Evolutionary conservation across 64 coral and sea anemone genomes (phyloP), one percentile per base, ranked within the genome.

Genomic region (Actinia equina): DNA sequence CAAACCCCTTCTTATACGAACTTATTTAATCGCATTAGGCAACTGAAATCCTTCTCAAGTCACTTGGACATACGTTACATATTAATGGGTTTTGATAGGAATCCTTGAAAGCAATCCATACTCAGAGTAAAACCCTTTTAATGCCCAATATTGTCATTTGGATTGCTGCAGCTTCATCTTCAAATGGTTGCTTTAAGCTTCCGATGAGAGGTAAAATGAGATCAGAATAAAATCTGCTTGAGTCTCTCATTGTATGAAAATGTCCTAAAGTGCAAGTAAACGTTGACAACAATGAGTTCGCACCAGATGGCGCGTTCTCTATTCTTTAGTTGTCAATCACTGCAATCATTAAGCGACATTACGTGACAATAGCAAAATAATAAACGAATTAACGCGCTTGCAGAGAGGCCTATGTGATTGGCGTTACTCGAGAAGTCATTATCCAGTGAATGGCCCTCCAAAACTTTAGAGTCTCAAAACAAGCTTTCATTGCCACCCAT

Each of bases 381-480:
- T 96, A 93, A 96, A 96, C 91, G 91, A 96, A 96, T 96, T 96
- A 96, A 96, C 91, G 86, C 94, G 91, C 89, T 90, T 90, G 94
- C 94, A 83, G 89, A 90, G 79, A 82, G 87, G 76, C 79, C 90
- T 88, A 44, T 90, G 88, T 96, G 91, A 95, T 96, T 96, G 94
- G 88, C 94, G 87, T 90, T 83, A 87, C 79, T 87, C 89, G 88
- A 90, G 91, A 96, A 96, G 92, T 93, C 94, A 96, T 93, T 96
- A 97, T 90, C 91, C 77, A 87, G 84, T 90, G 90, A 97, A 95
- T 89, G 90, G 94, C 94, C 80, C 91, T 92, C 90, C 91, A 93
- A 77, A 87, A 92, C 90, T 60, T 82, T 78, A 86, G 87, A 87
- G 81, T 86, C 91, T 77, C 63, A 93, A 95, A 95, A 89, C 94